Percentiles rank a stretch among this genome's conserved stretches.
phyloP scores from a whole-genome alignment of 2,797 vertebrate species.

The Leucoraja ocellata region DNA sequence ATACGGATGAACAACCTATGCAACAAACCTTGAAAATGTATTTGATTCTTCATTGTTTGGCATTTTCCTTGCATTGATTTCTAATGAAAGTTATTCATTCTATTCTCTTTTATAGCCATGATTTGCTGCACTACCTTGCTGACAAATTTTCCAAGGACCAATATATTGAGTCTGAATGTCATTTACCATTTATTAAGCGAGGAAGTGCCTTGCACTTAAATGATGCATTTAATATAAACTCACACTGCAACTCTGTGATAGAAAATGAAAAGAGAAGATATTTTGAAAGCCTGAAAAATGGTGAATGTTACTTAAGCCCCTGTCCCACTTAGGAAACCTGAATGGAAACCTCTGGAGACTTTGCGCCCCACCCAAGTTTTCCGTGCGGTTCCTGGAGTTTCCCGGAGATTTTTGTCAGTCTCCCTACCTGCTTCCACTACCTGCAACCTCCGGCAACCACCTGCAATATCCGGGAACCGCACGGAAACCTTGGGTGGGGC shows the following conservation, averaged over 20 bases:
- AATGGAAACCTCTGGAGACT: too few relatives aligned
- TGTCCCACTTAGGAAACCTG: too few relatives aligned
- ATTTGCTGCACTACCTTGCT: not conserved
- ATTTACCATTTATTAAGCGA: not conserved
- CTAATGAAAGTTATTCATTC: not conserved
- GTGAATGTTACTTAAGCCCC: not conserved
- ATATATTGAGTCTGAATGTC: not conserved
- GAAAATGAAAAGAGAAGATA: not conserved
- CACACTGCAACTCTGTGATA: not conserved
- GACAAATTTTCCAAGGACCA: not conserved
- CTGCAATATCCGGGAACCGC: too few relatives aligned
- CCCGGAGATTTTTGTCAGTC: too few relatives aligned
- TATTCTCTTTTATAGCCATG: not conserved
- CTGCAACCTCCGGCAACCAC: too few relatives aligned
- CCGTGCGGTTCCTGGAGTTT: too few relatives aligned
- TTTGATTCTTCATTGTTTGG: not conserved
- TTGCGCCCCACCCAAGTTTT: too few relatives aligned
- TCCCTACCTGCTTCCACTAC: too few relatives aligned
- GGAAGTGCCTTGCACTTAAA: not conserved
- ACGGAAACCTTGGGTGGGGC: too few relatives aligned
- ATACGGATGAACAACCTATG: not conserved
- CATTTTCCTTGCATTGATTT: slow-evolving; percentile 2
- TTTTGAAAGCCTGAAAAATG: not conserved
- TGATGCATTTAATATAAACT: not conserved
- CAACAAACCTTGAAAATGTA: not conserved